phyloP scores from a whole-genome alignment of 53 echinoderm and acorn worm species.

The Stichopus horrens region DNA sequence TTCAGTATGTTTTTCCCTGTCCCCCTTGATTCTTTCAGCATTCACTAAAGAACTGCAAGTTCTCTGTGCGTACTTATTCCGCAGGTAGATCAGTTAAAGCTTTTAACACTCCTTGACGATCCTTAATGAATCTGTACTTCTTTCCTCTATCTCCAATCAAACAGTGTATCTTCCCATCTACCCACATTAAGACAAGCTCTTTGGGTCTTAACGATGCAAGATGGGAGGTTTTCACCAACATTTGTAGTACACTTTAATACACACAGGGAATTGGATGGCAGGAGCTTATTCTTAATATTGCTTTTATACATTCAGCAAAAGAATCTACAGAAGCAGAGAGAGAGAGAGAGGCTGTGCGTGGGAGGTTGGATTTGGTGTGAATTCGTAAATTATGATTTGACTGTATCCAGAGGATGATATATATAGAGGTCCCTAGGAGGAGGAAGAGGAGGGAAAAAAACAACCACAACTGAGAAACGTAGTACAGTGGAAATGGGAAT shows the following conservation, averaged over 20 bases:
- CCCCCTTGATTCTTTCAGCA: too few relatives aligned
- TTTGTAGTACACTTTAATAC: neutral
- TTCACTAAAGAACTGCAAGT: too few relatives aligned
- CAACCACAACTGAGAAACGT: neutral
- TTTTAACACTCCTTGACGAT: neutral
- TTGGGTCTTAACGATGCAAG: neutral
- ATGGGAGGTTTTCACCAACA: neutral
- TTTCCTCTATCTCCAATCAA: neutral
- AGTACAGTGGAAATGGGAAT: constrained; percentile 23
- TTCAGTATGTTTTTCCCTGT: too few relatives aligned
- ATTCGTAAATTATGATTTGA: constrained; percentile 40
- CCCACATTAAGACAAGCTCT: neutral
- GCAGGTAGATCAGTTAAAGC: too few relatives aligned
- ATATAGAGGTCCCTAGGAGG: constrained; percentile 33
- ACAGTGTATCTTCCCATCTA: constrained; percentile 1
- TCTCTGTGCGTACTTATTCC: too few relatives aligned
- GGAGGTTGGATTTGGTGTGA: constrained; percentile 40
- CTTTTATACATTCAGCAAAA: neutral
- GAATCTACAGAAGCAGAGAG: too few relatives aligned
- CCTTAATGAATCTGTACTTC: neutral
- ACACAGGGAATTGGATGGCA: neutral
- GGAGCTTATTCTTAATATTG: neutral
- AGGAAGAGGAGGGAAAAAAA: neutral
- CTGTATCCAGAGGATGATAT: constrained; percentile 27
- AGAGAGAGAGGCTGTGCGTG: constrained; percentile 21